Conservation (phyloP, 2,797 vertebrate genomes). For the Sebastes diaconus region DNA sequence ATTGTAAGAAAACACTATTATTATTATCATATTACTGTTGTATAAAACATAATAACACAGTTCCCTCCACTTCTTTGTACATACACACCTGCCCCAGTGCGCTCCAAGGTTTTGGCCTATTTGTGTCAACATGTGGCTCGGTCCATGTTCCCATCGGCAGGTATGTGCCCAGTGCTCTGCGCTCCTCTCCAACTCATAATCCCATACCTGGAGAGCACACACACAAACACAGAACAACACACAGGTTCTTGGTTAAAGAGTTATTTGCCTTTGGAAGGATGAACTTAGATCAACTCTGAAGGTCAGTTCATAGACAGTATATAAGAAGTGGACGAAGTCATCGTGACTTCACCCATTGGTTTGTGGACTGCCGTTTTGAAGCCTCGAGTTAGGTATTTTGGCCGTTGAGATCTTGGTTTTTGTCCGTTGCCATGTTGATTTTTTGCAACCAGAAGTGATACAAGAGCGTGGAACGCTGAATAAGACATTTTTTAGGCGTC, state of each 20-base stretch:
- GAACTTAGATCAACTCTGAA: neutral
- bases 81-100: conserved; percentile 94
- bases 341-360: no score
- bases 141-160: conserved; percentile 96
- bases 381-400: fast-evolving
- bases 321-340: neutral
- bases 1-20: neutral
- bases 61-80: neutral
- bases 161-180: conserved; percentile 93
- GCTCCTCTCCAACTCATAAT: conserved; percentile 93
- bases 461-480: no score
- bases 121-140: conserved; percentile 91
- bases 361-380: neutral
- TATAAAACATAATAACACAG: neutral
- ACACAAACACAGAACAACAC: conserved; percentile 7
- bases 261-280: neutral
- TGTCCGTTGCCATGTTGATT: no score
- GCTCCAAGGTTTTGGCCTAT: conserved; percentile 97
- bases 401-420: no score
- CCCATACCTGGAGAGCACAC: conserved; percentile 86
- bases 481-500: no score
- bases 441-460: no score
- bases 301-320: neutral
- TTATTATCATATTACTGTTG: neutral
- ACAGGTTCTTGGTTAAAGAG: neutral